Evolutionary conservation across 2,797 vertebrate genomes (phyloP).

Genomic region (Alectoris magna): DNA sequence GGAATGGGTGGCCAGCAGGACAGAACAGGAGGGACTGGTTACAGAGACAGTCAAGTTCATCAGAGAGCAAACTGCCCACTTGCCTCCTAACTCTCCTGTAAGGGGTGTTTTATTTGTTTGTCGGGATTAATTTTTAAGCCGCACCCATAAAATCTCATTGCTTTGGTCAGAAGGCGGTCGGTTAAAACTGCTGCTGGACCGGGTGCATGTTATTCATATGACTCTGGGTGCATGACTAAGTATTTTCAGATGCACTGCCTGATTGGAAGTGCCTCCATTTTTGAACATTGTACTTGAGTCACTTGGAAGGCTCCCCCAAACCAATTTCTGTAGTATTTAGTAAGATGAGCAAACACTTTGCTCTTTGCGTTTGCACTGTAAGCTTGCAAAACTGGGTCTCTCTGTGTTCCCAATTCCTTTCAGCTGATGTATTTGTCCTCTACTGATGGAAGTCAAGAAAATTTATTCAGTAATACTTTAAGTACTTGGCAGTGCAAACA

Average conservation of each 20-base stretch:
- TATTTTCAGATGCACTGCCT: background rate
- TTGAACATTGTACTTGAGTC: background rate
- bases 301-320: background rate
- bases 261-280: background rate
- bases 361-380: background rate
- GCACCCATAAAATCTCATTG: background rate
- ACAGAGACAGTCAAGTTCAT: slow-evolving; percentile 32
- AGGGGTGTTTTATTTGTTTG: background rate
- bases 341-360: background rate
- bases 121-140: slow-evolving; percentile 39
- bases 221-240: background rate
- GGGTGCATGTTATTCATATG: background rate
- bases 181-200: background rate
- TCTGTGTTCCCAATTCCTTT: background rate
- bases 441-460: background rate
- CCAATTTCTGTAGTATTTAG: background rate
- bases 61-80: slow-evolving; percentile 16
- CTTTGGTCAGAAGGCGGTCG: background rate
- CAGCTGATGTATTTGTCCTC: background rate
- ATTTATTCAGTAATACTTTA: background rate
- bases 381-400: background rate
- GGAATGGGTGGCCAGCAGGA: slow-evolving; percentile 8
- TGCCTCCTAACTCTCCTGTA: background rate
- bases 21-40: slow-evolving; percentile 23
- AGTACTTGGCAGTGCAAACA: background rate